Percentiles rank a stretch among this genome's conserved stretches.
These are phyloP conservation scores for Ophioderma brevispina DNA, from an alignment of 35 echinoderm and acorn worm species.

Conservation along the genomic window DNA sequence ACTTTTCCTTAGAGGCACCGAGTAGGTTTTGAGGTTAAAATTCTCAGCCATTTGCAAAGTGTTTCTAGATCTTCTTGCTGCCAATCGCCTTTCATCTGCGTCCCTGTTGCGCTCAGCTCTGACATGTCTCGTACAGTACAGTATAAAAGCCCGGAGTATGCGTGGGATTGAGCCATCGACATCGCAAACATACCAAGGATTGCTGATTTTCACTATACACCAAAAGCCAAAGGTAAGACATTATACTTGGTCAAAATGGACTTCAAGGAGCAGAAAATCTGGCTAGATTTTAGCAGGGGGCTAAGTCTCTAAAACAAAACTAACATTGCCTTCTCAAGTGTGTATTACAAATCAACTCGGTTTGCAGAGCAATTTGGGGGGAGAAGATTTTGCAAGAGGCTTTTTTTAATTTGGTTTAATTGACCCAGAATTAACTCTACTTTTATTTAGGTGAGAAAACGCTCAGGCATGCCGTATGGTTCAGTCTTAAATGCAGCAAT, in stretches of 20 bases:
- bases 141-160: constrained; percentile 45
- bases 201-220: constrained; percentile 79
- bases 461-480: constrained; percentile 79
- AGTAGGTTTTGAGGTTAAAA: constrained; percentile 71
- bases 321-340: too few relatives aligned
- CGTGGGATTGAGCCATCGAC: constrained; percentile 84
- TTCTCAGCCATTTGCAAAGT: constrained; percentile 82
- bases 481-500: constrained; percentile 79
- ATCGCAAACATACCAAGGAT: constrained; percentile 84
- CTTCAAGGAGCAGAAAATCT: too few relatives aligned
- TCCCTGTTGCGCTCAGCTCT: constrained; percentile 75
- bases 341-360: too few relatives aligned
- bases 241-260: too few relatives aligned
- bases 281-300: too few relatives aligned
- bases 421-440: too few relatives aligned
- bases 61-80: constrained; percentile 71
- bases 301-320: too few relatives aligned
- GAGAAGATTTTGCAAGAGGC: too few relatives aligned
- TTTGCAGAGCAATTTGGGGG: too few relatives aligned
- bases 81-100: constrained; percentile 34
- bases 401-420: too few relatives aligned
- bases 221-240: constrained; percentile 89
- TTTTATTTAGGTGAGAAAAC: constrained; percentile 67
- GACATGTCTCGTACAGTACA: constrained; percentile 62
- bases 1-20: constrained; percentile 67